Evolutionary conservation across 2,888 invertebrate species (phyloP).

Genomic region (Elegia similella): DNA sequence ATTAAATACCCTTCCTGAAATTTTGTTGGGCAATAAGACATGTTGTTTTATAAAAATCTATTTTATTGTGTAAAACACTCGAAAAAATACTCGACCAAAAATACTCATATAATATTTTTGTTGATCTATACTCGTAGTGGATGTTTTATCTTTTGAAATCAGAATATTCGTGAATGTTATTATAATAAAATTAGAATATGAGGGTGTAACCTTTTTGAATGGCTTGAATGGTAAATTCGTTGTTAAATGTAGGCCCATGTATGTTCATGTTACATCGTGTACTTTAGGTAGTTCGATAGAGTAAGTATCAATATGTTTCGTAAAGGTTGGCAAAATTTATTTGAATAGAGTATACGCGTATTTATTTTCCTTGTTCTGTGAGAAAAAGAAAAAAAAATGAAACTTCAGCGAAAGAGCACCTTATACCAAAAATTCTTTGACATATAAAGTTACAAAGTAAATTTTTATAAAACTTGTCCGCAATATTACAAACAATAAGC

Average conservation of each 20-base stretch:
- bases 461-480: no score
- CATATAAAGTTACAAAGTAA: no score
- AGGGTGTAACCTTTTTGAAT: background rate
- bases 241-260: constrained; percentile 16
- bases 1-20: no score
- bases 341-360: no score
- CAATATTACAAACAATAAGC: no score
- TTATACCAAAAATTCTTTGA: no score
- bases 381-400: no score
- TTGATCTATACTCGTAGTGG: background rate
- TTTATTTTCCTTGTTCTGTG: no score
- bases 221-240: background rate
- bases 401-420: no score
- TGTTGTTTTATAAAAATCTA: no score
- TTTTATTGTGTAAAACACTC: background rate
- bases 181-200: background rate
- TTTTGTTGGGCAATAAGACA: no score
- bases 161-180: background rate
- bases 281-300: constrained; percentile 4
- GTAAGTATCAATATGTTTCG: background rate
- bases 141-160: background rate
- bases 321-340: background rate
- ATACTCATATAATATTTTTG: background rate
- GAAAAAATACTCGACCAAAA: background rate
- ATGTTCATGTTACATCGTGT: constrained; percentile 12